Conservation (phyloP, 2,888 invertebrate genomes). For the Caenorhabditis sulstoni region DNA sequence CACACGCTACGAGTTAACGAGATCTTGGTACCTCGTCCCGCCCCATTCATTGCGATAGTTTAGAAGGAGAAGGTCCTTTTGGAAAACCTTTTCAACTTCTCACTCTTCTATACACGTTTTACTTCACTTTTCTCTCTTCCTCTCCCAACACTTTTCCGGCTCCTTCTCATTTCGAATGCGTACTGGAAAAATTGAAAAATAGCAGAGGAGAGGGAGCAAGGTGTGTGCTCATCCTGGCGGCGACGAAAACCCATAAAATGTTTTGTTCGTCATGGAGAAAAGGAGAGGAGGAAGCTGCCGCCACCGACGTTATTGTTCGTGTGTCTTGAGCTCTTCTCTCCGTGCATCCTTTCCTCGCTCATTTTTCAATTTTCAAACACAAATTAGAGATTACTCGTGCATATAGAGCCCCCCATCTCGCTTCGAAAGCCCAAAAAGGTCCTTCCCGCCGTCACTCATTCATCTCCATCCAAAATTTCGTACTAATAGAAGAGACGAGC, state of each 20-base stretch:
- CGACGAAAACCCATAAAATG: conserved; percentile 36
- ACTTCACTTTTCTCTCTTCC: no score
- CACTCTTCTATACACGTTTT: no score
- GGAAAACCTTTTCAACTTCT: no score
- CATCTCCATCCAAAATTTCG: no score
- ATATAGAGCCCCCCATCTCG: conserved; percentile 9
- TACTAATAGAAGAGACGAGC: no score
- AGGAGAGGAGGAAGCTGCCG: conserved; percentile 3
- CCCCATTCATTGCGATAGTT: conserved; percentile 48
- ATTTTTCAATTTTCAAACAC: conserved; percentile 35
- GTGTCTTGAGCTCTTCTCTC: neutral
- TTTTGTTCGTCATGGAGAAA: conserved; percentile 47
- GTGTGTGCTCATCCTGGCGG: conserved; percentile 17
- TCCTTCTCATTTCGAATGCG: neutral
- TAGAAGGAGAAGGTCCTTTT: neutral
- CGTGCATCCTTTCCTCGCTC: conserved; percentile 4
- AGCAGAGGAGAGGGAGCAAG: conserved; percentile 9
- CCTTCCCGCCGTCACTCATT: no score
- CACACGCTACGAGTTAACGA: conserved; percentile 57
- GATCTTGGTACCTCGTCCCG: conserved; percentile 23
- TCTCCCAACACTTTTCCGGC: neutral
- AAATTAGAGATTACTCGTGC: conserved; percentile 49
- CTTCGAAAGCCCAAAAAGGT: neutral
- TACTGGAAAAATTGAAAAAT: conserved; percentile 6
- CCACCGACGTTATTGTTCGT: conserved; percentile 41